These are phyloP conservation scores for Tipula vernalis DNA, from an alignment of 2,888 invertebrate genomes.

Conservation along the genomic window DNA sequence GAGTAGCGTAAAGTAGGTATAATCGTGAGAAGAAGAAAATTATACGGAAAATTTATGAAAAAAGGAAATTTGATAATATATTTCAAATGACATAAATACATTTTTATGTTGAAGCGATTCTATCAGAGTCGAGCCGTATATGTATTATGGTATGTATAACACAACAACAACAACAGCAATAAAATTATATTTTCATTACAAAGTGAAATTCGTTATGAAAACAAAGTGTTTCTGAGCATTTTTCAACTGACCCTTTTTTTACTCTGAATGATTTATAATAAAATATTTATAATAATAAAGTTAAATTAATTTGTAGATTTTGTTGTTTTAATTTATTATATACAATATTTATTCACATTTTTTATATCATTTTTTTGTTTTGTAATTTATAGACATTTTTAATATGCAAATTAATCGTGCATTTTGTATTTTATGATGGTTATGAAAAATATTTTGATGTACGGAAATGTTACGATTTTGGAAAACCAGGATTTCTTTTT, in stretches of 20 bases:
- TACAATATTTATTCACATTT: not conserved
- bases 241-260: not conserved
- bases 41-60: not conserved
- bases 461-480: not conserved
- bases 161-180: not conserved
- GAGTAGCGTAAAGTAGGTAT: not conserved
- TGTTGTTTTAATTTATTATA: not conserved
- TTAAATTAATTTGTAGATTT: not conserved
- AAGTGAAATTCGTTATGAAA: not conserved
- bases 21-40: not conserved
- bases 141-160: not conserved
- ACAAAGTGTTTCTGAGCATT: not conserved
- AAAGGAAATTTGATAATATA: conserved; percentile 4
- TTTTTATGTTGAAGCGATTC: not conserved
- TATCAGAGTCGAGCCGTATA: not conserved
- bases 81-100: conserved; percentile 4
- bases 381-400: not conserved
- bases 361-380: not conserved
- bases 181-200: not conserved
- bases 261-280: not conserved
- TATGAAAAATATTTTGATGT: not conserved
- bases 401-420: not conserved
- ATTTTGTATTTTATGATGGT: not conserved
- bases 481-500: not conserved
- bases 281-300: not conserved